Evolutionary conservation across 2,888 invertebrate species (phyloP).

Genomic region (Spilarctia lutea): DNA sequence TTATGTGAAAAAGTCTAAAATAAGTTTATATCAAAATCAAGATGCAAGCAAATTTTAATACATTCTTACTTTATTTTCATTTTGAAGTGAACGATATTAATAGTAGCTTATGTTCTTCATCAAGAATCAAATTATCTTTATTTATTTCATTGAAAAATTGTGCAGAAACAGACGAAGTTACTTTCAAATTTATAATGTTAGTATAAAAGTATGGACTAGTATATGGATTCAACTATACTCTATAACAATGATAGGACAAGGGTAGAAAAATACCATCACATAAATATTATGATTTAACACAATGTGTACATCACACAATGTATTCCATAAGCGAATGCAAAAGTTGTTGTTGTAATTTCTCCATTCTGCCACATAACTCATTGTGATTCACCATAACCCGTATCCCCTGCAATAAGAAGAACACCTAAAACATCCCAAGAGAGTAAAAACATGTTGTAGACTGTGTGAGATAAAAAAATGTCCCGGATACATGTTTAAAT

Average conservation of each 20-base stretch:
- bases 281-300: neutral
- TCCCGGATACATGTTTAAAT: slow-evolving; percentile 4
- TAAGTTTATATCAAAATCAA: neutral
- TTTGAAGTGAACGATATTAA: neutral
- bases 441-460: slow-evolving; percentile 45
- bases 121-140: too few species aligned
- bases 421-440: slow-evolving; percentile 62
- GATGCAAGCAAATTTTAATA: too few species aligned
- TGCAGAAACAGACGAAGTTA: too few species aligned
- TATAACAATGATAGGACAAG: neutral
- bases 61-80: neutral
- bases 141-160: too few species aligned
- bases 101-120: too few species aligned
- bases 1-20: too few species aligned
- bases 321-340: slow-evolving; percentile 25
- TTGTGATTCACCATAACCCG: slow-evolving; percentile 54
- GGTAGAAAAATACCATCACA: neutral
- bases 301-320: neutral
- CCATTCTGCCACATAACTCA: slow-evolving; percentile 52
- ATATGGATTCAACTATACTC: too few species aligned
- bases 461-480: slow-evolving; percentile 26
- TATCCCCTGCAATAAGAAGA: slow-evolving; percentile 54
- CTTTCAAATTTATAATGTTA: too few species aligned
- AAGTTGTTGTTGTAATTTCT: slow-evolving; percentile 62
- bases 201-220: too few species aligned